Conservation (phyloP, 2,888 invertebrate species). For the Tridacna crocea region DNA sequence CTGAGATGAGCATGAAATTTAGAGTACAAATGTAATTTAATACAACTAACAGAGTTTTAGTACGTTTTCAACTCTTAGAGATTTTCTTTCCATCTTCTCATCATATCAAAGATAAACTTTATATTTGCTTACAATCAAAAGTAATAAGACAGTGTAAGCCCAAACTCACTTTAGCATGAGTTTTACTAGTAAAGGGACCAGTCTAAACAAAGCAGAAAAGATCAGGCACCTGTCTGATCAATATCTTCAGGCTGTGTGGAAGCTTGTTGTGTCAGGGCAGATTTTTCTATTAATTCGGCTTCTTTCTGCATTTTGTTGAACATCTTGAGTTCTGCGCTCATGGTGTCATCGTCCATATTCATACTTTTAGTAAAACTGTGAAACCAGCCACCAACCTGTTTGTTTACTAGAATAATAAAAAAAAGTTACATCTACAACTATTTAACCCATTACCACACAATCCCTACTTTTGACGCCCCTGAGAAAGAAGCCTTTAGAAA, state of each 20-base stretch:
- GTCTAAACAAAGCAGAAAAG: no score
- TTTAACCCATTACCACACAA: neutral
- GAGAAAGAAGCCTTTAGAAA: neutral
- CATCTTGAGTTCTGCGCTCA: constrained; percentile 77
- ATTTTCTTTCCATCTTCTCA: no score
- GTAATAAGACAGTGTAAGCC: no score
- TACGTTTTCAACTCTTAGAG: no score
- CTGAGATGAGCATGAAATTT: no score
- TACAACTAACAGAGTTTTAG: no score
- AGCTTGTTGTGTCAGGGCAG: constrained; percentile 27
- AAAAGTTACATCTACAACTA: neutral
- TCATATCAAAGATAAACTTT: no score
- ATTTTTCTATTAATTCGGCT: constrained; percentile 63
- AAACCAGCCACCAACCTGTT: constrained; percentile 65
- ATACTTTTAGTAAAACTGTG: constrained; percentile 61
- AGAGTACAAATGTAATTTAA: no score
- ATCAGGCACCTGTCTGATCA: constrained; percentile 73
- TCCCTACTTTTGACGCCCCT: neutral
- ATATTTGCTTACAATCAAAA: no score
- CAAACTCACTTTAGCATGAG: no score
- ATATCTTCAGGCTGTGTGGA: constrained; percentile 61
- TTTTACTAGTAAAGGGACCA: no score
- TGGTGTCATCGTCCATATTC: constrained; percentile 66
- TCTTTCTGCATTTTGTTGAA: constrained; percentile 74
- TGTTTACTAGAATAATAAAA: constrained; percentile 38